Conservation (phyloP, 2,888 invertebrate species). For the Pharmacophagus antenor region DNA sequence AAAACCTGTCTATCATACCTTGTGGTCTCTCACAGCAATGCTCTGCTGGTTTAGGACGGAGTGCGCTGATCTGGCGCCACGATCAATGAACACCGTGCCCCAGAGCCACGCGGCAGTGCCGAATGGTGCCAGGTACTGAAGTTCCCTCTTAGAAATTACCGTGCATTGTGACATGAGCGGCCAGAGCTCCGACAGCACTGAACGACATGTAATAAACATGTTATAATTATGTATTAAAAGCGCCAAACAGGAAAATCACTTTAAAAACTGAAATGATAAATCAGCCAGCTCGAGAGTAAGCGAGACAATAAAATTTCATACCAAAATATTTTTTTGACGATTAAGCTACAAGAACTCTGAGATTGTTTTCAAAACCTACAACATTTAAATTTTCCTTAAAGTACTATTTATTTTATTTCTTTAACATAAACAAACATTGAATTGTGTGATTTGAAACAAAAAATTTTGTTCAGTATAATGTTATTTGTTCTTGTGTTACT, state of each 20-base stretch:
- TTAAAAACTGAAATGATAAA: neutral
- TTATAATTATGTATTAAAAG: neutral
- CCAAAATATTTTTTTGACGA: too few relatives aligned
- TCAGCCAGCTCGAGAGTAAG: neutral
- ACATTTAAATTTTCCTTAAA: too few relatives aligned
- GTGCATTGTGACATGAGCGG: conserved; percentile 89
- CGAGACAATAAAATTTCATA: neutral
- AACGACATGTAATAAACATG: neutral
- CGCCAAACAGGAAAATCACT: neutral
- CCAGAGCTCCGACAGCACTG: conserved; percentile 90
- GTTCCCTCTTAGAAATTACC: conserved; percentile 90
- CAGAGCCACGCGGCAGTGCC: conserved; percentile 92
- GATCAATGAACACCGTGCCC: conserved; percentile 93
- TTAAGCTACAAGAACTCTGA: too few relatives aligned
- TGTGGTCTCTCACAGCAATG: conserved; percentile 82
- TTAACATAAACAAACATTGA: too few relatives aligned
- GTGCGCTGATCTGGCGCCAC: conserved; percentile 87
- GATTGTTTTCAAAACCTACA: too few relatives aligned
- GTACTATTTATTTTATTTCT: too few relatives aligned
- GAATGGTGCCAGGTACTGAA: conserved; percentile 91
- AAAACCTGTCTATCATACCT: conserved; percentile 65
- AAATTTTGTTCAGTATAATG: neutral
- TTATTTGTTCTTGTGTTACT: neutral
- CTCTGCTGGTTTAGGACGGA: conserved; percentile 87
- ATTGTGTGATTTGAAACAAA: neutral